phyloP scores from a whole-genome alignment of 2,113 vertebrate genomes.

The Acinonyx jubatus region DNA sequence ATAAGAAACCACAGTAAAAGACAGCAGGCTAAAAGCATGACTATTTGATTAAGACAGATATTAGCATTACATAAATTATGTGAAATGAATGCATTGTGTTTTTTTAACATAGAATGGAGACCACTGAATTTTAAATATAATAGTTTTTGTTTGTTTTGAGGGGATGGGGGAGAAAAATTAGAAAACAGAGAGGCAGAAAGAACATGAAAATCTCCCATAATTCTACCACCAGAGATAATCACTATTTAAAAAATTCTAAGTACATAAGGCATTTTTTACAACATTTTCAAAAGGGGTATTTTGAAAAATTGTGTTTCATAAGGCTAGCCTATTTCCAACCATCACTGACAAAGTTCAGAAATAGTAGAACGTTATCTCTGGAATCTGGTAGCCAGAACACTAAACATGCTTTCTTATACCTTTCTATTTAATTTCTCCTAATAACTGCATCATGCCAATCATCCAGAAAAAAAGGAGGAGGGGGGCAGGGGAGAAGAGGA shows the following conservation, averaged over 20 bases:
- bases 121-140: not conserved
- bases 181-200: not conserved
- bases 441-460: not conserved
- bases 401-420: not conserved
- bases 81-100: not conserved
- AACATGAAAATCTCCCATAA: not conserved
- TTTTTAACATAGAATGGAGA: not conserved
- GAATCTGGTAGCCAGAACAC: not conserved
- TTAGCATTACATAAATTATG: not conserved
- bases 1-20: not conserved
- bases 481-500: not conserved
- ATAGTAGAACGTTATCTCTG: not conserved
- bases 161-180: not conserved
- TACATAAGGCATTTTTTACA: not conserved
- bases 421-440: not conserved
- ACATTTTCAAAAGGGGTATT: not conserved
- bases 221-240: not conserved
- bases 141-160: not conserved
- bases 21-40: not conserved
- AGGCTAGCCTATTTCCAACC: not conserved
- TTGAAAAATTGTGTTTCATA: not conserved
- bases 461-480: not conserved
- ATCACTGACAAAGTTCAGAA: not conserved
- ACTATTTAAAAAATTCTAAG: not conserved
- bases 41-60: not conserved